Percentiles rank a stretch among this genome's conserved stretches.
These are phyloP conservation scores for Oplegnathus fasciatus DNA, from an alignment of 2,113 vertebrate species.

Conservation along the genomic window DNA sequence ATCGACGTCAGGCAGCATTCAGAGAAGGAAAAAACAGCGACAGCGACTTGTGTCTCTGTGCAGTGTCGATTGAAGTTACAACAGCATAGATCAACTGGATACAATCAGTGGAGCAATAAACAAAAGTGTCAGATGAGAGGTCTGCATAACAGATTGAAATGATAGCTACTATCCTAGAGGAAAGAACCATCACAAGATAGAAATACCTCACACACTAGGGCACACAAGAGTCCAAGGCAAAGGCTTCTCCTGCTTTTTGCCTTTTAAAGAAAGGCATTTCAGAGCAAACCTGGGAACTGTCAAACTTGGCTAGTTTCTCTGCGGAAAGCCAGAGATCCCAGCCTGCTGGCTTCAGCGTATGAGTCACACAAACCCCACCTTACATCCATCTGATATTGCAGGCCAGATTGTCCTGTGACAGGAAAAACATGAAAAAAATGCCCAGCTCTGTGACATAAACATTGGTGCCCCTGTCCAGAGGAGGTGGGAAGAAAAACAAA, in stretches of 20 bases:
- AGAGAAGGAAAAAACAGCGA: neutral
- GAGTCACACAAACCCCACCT: conserved; percentile 70
- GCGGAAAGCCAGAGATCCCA: conserved; percentile 69
- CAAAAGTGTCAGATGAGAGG: conserved; percentile 57
- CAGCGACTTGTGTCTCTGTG: conserved; percentile 12
- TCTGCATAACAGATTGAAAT: conserved; percentile 55
- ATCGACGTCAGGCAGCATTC: conserved; percentile 39
- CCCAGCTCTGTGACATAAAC: conserved; percentile 38
- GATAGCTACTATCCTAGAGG: conserved; percentile 57
- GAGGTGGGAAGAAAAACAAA: conserved; percentile 47
- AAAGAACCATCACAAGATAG: conserved; percentile 59
- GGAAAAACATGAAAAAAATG: conserved; percentile 40
- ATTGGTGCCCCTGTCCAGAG: conserved; percentile 32
- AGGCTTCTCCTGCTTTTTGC: conserved; percentile 72
- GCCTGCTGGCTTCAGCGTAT: conserved; percentile 42
- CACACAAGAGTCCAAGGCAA: conserved; percentile 58
- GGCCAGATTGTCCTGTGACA: conserved; percentile 47
- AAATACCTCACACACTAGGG: conserved; percentile 65
- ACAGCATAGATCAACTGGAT: conserved; percentile 57
- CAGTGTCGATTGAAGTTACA: conserved; percentile 37
- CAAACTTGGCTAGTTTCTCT: conserved; percentile 79
- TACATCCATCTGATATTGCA: conserved; percentile 56
- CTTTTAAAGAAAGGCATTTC: conserved; percentile 85
- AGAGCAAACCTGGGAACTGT: conserved; percentile 79
- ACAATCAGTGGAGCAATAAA: conserved; percentile 66